Percentiles rank a stretch among this genome's conserved stretches.
Evolutionary conservation across 2,888 invertebrate species (phyloP).

Genomic region (Cerastoderma edule): DNA sequence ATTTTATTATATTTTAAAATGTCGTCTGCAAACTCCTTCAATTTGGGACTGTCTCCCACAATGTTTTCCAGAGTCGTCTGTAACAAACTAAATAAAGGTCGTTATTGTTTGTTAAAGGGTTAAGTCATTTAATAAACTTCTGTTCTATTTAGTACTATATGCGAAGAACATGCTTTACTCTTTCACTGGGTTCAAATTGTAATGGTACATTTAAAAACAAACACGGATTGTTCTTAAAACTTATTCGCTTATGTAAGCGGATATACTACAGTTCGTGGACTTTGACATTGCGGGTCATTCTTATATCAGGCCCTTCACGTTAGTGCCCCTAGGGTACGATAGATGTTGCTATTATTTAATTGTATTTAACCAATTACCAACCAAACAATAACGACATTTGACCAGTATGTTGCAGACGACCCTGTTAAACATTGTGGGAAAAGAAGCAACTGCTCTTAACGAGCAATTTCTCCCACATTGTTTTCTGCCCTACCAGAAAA

Average conservation of each 20-base stretch:
- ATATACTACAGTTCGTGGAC: background rate
- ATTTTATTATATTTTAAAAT: background rate
- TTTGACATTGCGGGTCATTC: background rate
- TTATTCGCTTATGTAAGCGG: background rate
- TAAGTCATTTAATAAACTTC: background rate
- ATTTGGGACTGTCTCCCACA: constrained; percentile 2
- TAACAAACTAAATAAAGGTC: too few species aligned
- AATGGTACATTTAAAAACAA: background rate
- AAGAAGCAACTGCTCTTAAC: background rate
- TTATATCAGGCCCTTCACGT: background rate
- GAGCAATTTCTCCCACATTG: background rate
- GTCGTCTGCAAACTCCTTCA: background rate
- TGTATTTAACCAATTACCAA: background rate
- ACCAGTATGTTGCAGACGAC: background rate
- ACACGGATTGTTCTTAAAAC: background rate
- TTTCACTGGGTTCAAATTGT: background rate
- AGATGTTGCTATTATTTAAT: background rate
- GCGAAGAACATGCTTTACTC: background rate
- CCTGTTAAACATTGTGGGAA: background rate
- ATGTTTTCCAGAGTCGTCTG: too few species aligned
- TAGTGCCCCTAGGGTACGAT: background rate
- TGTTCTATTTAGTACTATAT: background rate
- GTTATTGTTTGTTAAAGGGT: constrained; percentile 1
- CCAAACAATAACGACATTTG: background rate
- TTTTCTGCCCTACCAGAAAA: background rate